These are phyloP conservation scores for Aphodius granarius DNA, from an alignment of 2,888 invertebrate species.

Conservation along the genomic window DNA sequence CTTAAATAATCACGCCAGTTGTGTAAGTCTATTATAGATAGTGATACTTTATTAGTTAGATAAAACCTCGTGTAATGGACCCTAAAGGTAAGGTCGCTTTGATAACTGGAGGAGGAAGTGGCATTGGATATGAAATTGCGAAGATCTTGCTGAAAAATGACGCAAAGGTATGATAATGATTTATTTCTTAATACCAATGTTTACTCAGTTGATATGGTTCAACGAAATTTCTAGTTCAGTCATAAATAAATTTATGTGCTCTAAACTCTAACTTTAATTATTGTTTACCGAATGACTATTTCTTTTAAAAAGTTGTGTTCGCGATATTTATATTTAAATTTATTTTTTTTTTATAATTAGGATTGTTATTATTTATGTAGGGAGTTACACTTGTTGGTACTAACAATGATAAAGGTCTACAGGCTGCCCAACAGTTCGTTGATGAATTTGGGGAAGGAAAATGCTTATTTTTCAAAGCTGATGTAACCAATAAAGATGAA, in stretches of 20 bases:
- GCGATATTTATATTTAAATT: background rate
- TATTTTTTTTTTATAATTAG: background rate
- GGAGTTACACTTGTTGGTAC: slow-evolving; percentile 22
- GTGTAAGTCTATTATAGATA: no score
- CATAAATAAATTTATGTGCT: no score
- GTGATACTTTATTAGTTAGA: no score
- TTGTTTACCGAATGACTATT: no score
- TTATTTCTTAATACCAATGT: no score
- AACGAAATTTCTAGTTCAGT: no score
- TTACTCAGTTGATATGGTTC: no score
- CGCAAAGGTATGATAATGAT: background rate
- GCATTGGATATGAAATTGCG: background rate
- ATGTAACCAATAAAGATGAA: slow-evolving; percentile 24
- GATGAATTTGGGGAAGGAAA: slow-evolving; percentile 14
- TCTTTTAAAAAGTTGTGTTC: background rate
- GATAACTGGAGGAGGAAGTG: background rate
- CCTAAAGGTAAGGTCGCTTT: background rate
- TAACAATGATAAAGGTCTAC: slow-evolving; percentile 16
- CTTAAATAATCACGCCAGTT: no score
- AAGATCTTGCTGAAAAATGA: background rate
- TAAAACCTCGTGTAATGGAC: background rate
- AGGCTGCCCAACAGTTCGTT: slow-evolving; percentile 6
- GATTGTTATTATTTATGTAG: no score
- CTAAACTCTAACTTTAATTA: no score
- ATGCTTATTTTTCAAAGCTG: slow-evolving; percentile 17